Percentiles rank a stretch among this genome's conserved stretches.
These are phyloP conservation scores for Helicoverpa zea DNA, from an alignment of 1,140 invertebrate genomes.

Conservation along the genomic window DNA sequence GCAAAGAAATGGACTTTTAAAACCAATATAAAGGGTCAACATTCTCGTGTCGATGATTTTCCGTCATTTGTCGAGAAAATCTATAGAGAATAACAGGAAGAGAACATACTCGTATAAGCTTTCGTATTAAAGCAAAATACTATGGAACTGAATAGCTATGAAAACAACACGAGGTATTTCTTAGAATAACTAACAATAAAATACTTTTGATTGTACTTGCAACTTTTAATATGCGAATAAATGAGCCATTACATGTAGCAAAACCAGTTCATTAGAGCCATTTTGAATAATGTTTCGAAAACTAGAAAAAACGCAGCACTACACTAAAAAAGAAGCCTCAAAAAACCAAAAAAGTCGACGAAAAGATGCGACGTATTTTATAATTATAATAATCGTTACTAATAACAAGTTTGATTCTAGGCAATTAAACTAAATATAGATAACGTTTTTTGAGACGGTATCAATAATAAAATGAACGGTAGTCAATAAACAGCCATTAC, in stretches of 20 bases:
- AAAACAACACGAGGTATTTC: not conserved
- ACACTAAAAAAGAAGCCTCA: not conserved
- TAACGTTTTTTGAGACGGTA: conserved; percentile 19
- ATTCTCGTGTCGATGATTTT: not conserved
- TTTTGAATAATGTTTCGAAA: conserved; percentile 30
- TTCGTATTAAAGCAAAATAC: too few species aligned
- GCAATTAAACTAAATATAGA: conserved; percentile 33
- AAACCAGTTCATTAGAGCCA: conserved; percentile 43
- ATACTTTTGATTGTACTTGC: conserved; percentile 37
- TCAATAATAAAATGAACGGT: conserved; percentile 42
- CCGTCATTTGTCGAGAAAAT: not conserved
- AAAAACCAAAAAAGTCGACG: conserved; percentile 38
- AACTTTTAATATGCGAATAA: conserved; percentile 40
- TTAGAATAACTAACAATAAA: conserved; percentile 38
- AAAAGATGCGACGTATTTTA: conserved; percentile 30
- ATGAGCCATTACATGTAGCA: conserved; percentile 40
- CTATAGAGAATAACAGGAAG: not conserved
- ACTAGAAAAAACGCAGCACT: conserved; percentile 31
- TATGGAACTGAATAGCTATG: not conserved
- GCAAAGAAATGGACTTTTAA: conserved; percentile 61
- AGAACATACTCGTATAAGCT: not conserved
- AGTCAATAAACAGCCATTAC: conserved; percentile 46
- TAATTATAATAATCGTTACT: conserved; percentile 41
- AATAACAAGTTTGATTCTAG: conserved; percentile 31
- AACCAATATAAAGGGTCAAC: not conserved